Percentiles rank a stretch among this genome's conserved stretches.
phyloP scores from a whole-genome alignment of 1,140 invertebrate genomes.

The Drosophila nikananu region DNA sequence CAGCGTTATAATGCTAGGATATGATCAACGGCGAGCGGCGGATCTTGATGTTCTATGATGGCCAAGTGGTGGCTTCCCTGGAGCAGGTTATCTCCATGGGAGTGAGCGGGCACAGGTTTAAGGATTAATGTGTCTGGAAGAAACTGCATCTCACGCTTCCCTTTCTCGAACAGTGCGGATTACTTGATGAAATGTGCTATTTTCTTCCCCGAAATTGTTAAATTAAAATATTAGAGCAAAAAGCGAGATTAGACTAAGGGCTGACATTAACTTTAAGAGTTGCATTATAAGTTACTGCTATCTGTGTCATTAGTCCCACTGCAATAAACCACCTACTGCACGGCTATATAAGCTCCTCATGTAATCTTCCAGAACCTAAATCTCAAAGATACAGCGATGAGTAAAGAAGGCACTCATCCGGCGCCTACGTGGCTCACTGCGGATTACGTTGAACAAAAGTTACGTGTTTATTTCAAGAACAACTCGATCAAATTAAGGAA shows the following conservation, averaged over 20 bases:
- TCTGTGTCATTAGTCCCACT: background rate
- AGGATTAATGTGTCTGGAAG: conserved; percentile 23
- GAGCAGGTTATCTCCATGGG: conserved; percentile 22
- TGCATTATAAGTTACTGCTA: background rate
- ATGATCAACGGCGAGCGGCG: conserved; percentile 36
- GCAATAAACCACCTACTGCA: background rate
- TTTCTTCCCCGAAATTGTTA: no score
- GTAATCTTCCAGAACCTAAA: background rate
- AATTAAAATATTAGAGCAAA: background rate
- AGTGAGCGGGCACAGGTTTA: conserved; percentile 31
- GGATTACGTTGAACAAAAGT: conserved; percentile 58
- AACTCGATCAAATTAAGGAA: conserved; percentile 41
- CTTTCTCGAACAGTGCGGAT: conserved; percentile 4
- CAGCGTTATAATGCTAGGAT: no score
- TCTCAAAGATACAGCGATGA: conserved; percentile 19
- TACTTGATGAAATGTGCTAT: conserved; percentile 8
- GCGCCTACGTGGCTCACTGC: conserved; percentile 60
- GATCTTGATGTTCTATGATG: conserved; percentile 49
- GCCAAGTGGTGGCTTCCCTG: conserved; percentile 63
- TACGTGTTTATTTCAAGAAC: conserved; percentile 58
- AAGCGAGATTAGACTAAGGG: background rate
- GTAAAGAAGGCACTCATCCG: conserved; percentile 2
- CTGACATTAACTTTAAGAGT: background rate
- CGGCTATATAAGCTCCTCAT: background rate
- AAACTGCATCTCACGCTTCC: conserved; percentile 33